A percentile compares a stretch with the other conserved stretches of the same genome.
Conservation (phyloP, 2,888 invertebrate genomes). For the Carpatolechia fugitivella region DNA sequence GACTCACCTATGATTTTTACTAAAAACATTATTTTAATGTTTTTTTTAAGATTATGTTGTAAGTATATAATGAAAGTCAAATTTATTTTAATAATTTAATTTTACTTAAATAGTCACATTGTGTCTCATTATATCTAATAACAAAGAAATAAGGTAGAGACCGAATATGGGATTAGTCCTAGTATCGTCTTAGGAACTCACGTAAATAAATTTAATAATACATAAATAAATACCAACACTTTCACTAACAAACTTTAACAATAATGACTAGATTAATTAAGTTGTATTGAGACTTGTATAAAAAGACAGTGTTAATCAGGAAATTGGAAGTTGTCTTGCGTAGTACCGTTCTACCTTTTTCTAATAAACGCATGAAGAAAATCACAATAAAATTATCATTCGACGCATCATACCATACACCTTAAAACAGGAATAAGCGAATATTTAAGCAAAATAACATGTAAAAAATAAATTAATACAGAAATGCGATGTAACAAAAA, state of each 20-base stretch:
- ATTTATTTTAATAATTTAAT: constrained; percentile 38
- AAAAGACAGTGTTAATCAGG: constrained; percentile 64
- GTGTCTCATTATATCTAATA: constrained; percentile 60
- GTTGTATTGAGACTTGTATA: constrained; percentile 56
- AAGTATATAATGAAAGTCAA: constrained; percentile 32
- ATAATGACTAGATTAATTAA: constrained; percentile 71
- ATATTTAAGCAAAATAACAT: constrained; percentile 65
- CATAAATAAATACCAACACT: constrained; percentile 52
- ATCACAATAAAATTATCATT: constrained; percentile 52
- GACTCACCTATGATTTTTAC: too few species aligned
- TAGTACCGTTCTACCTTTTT: constrained; percentile 47
- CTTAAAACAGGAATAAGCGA: constrained; percentile 64
- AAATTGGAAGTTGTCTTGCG: constrained; percentile 65
- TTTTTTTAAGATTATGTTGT: too few species aligned
- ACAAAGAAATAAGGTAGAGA: constrained; percentile 58
- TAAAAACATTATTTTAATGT: too few species aligned
- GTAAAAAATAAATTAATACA: constrained; percentile 44
- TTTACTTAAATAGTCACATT: constrained; percentile 66
- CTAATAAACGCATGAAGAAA: constrained; percentile 60
- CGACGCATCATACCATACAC: constrained; percentile 64
- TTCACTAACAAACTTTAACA: constrained; percentile 67
- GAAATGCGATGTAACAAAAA: constrained; percentile 66
- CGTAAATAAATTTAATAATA: constrained; percentile 43
- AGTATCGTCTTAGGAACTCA: constrained; percentile 62
- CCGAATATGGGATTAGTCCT: constrained; percentile 60